phyloP scores from a whole-genome alignment of 2,888 invertebrate species.

The Chydorus sphaericus region DNA sequence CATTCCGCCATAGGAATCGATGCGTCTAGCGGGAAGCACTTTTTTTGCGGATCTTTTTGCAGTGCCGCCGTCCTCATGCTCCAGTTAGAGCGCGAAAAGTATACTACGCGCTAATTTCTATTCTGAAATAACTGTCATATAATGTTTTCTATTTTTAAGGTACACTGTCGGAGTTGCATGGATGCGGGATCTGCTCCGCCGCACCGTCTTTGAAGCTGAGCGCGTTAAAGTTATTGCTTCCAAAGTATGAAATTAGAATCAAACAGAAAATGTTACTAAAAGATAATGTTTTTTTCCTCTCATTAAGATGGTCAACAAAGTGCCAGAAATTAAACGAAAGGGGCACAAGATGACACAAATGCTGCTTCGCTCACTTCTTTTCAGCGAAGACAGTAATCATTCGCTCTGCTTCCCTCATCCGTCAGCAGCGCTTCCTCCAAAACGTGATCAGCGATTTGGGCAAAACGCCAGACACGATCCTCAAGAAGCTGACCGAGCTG shows the following conservation, averaged over 20 bases:
- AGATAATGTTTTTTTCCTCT: too few species aligned
- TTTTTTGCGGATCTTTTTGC: conserved; percentile 56
- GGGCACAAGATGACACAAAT: conserved; percentile 52
- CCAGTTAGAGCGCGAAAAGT: conserved; percentile 37
- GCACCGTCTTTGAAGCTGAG: conserved; percentile 53
- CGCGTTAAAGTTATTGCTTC: conserved; percentile 60
- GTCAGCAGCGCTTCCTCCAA: conserved; percentile 61
- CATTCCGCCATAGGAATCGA: conserved; percentile 48
- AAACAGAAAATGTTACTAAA: too few species aligned
- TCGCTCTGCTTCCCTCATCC: conserved; percentile 49
- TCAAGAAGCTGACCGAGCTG: conserved; percentile 36
- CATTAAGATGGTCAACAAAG: conserved; percentile 68
- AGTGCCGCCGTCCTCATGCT: conserved; percentile 47
- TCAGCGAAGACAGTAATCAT: conserved; percentile 51
- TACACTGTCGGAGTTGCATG: conserved; percentile 59
- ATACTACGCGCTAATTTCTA: neutral
- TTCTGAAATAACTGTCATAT: neutral
- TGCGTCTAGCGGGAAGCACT: conserved; percentile 32
- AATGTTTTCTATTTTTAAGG: conserved; percentile 31
- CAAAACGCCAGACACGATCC: conserved; percentile 25
- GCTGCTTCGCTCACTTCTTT: conserved; percentile 43
- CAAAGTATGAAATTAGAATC: too few species aligned
- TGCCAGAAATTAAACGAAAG: conserved; percentile 54
- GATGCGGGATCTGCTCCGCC: conserved; percentile 56
- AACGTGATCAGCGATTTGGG: conserved; percentile 45